phyloP scores from a whole-genome alignment of 2,888 invertebrate species.

The Hydraecia micacea region DNA sequence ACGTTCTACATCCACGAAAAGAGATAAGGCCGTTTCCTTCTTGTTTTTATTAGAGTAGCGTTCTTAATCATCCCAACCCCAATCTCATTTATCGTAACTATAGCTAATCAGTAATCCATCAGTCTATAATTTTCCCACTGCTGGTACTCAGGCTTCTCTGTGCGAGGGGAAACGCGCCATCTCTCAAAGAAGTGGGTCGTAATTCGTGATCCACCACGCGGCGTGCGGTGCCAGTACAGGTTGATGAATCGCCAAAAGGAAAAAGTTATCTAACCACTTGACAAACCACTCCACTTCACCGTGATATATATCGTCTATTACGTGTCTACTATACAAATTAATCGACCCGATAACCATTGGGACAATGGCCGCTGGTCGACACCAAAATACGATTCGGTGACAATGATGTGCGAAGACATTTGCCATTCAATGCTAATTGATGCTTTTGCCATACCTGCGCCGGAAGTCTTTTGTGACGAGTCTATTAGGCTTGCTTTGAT shows the following conservation, averaged over 20 bases:
- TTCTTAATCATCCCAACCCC: background rate
- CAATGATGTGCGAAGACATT: constrained; percentile 39
- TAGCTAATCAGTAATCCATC: background rate
- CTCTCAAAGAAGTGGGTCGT: background rate
- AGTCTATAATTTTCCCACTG: too few relatives aligned
- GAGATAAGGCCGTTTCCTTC: background rate
- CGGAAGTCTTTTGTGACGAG: constrained; percentile 57
- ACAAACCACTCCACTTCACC: background rate
- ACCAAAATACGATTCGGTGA: constrained; percentile 26
- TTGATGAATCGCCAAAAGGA: background rate
- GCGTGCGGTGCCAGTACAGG: too few relatives aligned
- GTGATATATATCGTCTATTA: constrained; percentile 19
- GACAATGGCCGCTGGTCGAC: constrained; percentile 49
- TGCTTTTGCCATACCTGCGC: constrained; percentile 39
- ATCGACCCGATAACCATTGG: constrained; percentile 19
- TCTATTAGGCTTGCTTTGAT: constrained; percentile 36
- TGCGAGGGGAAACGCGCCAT: background rate
- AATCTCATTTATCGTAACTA: background rate
- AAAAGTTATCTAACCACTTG: constrained; percentile 21
- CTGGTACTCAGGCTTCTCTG: background rate
- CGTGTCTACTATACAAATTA: constrained; percentile 38
- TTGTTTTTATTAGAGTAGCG: background rate
- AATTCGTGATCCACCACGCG: background rate
- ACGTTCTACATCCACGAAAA: too few relatives aligned
- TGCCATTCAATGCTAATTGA: constrained; percentile 61